Evolutionary conservation across 2,113 vertebrate species (phyloP).

Genomic region (Tinamus guttatus): DNA sequence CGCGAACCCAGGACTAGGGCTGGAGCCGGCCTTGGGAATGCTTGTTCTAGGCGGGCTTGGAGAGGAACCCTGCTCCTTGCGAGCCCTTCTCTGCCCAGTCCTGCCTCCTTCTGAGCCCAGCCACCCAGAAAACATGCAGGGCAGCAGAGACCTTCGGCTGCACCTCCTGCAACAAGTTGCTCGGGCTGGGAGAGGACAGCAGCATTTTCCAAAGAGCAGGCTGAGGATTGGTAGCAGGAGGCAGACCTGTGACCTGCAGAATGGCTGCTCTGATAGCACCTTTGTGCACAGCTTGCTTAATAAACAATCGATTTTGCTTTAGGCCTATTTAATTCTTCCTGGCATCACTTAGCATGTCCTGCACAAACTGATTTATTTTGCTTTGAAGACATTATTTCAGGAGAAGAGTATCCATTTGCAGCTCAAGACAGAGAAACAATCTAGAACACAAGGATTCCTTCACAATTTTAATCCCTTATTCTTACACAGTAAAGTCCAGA

Average conservation of each 20-base stretch:
- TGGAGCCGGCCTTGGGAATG: neutral
- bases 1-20: neutral
- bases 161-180: neutral
- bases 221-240: neutral
- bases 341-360: neutral
- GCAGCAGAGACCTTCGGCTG: neutral
- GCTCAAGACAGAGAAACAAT: neutral
- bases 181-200: neutral
- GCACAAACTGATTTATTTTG: neutral
- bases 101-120: neutral
- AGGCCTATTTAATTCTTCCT: neutral
- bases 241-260: neutral
- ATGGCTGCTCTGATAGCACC: neutral
- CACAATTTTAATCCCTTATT: neutral
- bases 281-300: neutral
- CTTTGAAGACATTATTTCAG: neutral
- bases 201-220: neutral
- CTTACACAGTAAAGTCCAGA: neutral
- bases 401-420: neutral
- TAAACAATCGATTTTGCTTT: neutral
- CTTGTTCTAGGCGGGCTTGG: neutral
- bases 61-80: neutral
- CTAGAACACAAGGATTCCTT: neutral
- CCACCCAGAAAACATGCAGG: neutral
- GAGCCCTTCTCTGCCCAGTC: neutral